These are phyloP conservation scores for Polyodon spathula DNA, from an alignment of 2,113 vertebrate genomes.

Conservation along the genomic window DNA sequence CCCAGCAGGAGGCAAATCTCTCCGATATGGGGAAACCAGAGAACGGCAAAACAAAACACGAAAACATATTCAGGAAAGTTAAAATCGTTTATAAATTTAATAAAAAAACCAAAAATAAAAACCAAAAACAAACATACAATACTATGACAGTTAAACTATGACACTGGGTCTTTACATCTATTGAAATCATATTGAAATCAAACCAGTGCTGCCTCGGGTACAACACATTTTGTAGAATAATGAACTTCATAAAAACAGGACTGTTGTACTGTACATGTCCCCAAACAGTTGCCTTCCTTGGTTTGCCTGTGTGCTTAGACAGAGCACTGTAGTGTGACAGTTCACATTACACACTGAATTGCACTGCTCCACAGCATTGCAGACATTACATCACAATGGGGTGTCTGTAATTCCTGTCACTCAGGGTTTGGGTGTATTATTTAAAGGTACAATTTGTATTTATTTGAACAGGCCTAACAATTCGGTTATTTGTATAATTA, in stretches of 20 bases:
- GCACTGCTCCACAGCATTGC: neutral
- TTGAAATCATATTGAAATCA: neutral
- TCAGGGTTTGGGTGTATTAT: neutral
- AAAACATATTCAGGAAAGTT: too few relatives aligned
- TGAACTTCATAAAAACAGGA: too few relatives aligned
- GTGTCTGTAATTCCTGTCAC: neutral
- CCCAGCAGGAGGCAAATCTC: too few relatives aligned
- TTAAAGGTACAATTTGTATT: neutral
- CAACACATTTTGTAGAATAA: neutral
- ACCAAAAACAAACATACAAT: too few relatives aligned
- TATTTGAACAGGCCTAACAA: neutral
- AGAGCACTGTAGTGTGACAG: neutral
- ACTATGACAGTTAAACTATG: too few relatives aligned
- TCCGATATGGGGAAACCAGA: too few relatives aligned
- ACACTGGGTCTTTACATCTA: too few relatives aligned
- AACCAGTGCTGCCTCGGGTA: neutral
- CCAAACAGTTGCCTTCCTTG: neutral
- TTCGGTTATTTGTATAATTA: neutral
- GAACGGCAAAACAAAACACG: too few relatives aligned
- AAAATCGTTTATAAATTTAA: too few relatives aligned
- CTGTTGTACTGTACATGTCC: neutral
- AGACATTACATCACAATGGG: neutral
- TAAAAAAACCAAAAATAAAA: too few relatives aligned
- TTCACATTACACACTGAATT: neutral
- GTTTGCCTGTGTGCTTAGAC: neutral